Conservation (phyloP, 2,888 invertebrate genomes). For the Polydrusus pterygomalis region DNA sequence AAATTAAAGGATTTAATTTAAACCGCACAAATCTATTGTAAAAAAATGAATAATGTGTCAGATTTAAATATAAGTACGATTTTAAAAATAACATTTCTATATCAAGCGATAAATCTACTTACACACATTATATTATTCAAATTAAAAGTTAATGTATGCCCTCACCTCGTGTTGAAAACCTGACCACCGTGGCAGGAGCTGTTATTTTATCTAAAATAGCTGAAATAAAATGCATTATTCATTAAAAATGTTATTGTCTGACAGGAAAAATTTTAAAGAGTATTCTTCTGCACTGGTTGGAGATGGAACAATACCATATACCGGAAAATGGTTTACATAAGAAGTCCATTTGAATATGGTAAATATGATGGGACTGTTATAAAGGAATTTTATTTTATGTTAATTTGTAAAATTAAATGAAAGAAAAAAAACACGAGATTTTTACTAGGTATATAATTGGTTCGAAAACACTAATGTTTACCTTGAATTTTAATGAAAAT, state of each 20-base stretch:
- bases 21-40: no score
- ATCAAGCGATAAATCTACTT: constrained; percentile 28
- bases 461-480: no score
- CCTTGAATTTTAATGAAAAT: no score
- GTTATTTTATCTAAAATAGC: constrained; percentile 51
- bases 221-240: constrained; percentile 53
- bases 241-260: constrained; percentile 50
- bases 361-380: constrained; percentile 16
- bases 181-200: constrained; percentile 52
- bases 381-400: not conserved
- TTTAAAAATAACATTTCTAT: not conserved
- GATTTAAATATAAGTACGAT: not conserved
- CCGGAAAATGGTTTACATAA: constrained; percentile 53
- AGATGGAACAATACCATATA: constrained; percentile 51
- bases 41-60: no score
- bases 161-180: constrained; percentile 46
- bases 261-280: constrained; percentile 38
- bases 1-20: no score
- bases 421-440: not conserved
- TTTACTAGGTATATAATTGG: no score
- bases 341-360: constrained; percentile 47
- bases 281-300: constrained; percentile 47
- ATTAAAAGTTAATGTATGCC: constrained; percentile 40
- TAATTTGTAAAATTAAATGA: not conserved
- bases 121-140: constrained; percentile 35